Conservation (phyloP, 2,888 invertebrate genomes). For the Stenotaenia linearis region DNA sequence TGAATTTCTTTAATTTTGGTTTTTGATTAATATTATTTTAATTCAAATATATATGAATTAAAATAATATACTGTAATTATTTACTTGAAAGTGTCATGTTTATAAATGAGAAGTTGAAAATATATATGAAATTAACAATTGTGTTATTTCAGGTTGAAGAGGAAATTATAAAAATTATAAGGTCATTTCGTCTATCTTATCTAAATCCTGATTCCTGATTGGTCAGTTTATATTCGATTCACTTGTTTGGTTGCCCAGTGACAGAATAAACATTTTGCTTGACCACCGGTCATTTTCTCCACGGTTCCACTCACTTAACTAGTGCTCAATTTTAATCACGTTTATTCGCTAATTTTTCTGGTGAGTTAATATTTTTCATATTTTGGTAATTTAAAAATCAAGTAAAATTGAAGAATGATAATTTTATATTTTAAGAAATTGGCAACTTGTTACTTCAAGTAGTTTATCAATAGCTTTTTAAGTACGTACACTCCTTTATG, state of each 20-base stretch:
- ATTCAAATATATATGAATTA: no score
- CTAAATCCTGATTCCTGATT: background rate
- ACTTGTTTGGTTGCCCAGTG: background rate
- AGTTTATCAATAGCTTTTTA: no score
- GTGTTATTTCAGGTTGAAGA: no score
- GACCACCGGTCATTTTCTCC: background rate
- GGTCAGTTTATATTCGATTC: background rate
- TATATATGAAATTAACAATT: no score
- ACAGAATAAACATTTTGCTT: background rate
- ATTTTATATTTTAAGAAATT: no score
- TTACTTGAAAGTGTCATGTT: no score
- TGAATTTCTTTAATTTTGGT: no score
- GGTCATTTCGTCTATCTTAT: background rate
- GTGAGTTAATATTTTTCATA: background rate
- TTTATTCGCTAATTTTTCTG: background rate
- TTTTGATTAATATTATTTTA: no score
- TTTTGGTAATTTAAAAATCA: background rate
- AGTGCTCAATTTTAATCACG: background rate
- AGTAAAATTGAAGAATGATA: background rate
- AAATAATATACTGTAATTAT: no score
- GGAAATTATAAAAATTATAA: background rate
- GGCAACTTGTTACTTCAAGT: no score
- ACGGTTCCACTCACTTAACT: background rate
- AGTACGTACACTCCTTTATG: no score
- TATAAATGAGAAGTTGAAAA: no score